These are phyloP conservation scores for Euglossa dilemma DNA, from an alignment of 1,140 invertebrate species.

Conservation along the genomic window DNA sequence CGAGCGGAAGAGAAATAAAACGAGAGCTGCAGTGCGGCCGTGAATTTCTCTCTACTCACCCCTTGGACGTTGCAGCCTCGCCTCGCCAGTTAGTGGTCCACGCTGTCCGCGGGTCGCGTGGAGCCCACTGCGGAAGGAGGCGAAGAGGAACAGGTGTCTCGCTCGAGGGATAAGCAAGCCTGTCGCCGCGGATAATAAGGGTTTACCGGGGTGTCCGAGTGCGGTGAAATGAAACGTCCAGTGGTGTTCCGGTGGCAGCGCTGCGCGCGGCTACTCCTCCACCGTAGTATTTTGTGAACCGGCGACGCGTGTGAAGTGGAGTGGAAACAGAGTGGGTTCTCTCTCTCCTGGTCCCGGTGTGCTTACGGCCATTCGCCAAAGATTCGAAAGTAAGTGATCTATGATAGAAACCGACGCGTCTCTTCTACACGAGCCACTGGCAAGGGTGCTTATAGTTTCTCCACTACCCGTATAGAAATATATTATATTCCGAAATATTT, in stretches of 20 bases:
- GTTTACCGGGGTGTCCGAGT: neutral
- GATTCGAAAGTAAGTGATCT: neutral
- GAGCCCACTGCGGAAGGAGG: no score
- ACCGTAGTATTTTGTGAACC: constrained; percentile 3
- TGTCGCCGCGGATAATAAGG: neutral
- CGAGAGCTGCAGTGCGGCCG: no score
- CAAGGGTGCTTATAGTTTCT: no score
- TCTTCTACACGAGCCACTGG: no score
- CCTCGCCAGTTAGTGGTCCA: neutral
- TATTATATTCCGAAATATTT: no score
- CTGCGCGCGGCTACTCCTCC: neutral
- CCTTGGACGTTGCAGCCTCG: no score
- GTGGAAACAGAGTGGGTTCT: neutral
- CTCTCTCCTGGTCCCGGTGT: neutral
- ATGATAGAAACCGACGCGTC: no score
- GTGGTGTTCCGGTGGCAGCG: neutral
- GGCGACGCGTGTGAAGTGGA: constrained; percentile 11
- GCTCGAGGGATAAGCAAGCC: neutral
- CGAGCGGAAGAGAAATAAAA: no score
- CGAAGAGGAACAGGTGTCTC: constrained; percentile 17
- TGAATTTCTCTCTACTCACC: no score
- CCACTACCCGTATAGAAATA: no score
- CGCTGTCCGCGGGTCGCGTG: neutral
- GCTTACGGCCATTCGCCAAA: neutral
- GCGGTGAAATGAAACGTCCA: constrained; percentile 37